Evolutionary conservation across 1,140 invertebrate genomes (phyloP), one percentile per base, ranked within the genome.

Genomic region (Triops longicaudatus): DNA sequence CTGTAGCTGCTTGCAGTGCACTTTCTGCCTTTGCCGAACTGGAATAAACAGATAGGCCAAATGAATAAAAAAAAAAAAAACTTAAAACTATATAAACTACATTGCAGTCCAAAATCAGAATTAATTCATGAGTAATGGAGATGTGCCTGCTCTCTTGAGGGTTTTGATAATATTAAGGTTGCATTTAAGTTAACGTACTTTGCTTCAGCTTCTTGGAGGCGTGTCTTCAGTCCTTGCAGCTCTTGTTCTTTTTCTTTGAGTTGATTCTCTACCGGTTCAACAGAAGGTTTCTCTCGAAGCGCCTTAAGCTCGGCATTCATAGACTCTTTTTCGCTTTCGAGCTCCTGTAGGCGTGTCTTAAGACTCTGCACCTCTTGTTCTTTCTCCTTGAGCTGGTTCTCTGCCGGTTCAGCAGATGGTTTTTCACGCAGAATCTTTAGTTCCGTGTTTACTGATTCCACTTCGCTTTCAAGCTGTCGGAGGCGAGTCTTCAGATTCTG

Each of bases 211-310:
- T 50, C 27, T 6, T 43, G 43, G 26, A 77, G 43, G 63, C 76
- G 76, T 17, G 43, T 26, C 37, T 77, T 72, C 10, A 77, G 17
- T 37, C 28, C 50, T n/a, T n/a, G n/a, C n/a, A n/a, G n/a, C 9
- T 71, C 73, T 28, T 73, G 71, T 73, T 77, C 76, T 31, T 73
- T 73, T 43, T 77, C 76, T 26, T 73, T 73, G n/a, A 73, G 72
- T 1, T 42, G 76, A 14, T 17, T 22, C 17, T 63, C 50, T 6
- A 9, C 50, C 14, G 50, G 50, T 63, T 63, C 50, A 6, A 22
- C 50, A 17, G 50, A 63, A 9, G 50, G 50, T 22, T 63, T 17
- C 4, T 63, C 50, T 0, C 50, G 50, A 5, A 63, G 50, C 10
- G 22, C 14, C 14, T 63, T 63, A 6, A 63, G 14, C 17, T 63